A percentile compares a stretch with the other conserved stretches of the same genome.
phyloP scores from a whole-genome alignment of 2,888 invertebrate genomes.

The Yponomeuta cagnagella region DNA sequence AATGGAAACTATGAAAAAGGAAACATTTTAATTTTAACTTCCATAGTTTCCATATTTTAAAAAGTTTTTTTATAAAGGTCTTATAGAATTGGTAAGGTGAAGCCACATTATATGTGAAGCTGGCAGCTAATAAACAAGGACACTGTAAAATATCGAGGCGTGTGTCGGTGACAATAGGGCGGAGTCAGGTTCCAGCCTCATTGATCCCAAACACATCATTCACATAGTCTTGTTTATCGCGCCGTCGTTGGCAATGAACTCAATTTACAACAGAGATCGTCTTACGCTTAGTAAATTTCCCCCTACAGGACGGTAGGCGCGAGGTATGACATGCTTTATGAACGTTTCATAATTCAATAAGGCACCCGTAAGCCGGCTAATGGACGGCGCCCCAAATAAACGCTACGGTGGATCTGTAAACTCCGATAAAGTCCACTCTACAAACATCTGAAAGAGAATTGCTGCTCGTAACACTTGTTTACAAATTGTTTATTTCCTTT shows the following conservation, averaged over 20 bases:
- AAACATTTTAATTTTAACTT: no score
- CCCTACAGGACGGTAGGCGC: conserved; percentile 43
- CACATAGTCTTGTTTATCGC: background rate
- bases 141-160: background rate
- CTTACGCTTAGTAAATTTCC: conserved; percentile 56
- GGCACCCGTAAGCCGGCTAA: conserved; percentile 38
- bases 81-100: no score
- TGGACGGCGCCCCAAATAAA: conserved; percentile 37
- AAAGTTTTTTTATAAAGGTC: no score
- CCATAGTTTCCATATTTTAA: no score
- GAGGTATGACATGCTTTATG: conserved; percentile 7
- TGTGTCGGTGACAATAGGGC: background rate
- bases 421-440: conserved; percentile 4
- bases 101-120: no score
- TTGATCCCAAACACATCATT: conserved; percentile 3
- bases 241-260: conserved; percentile 2
- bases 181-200: background rate
- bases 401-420: conserved; percentile 25
- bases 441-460: background rate
- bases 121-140: background rate
- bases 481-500: conserved; percentile 2
- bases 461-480: background rate
- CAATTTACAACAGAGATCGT: conserved; percentile 30
- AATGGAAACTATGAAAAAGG: no score
- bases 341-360: conserved; percentile 48